Conservation (phyloP, 2,113 vertebrate species). For the Chinchilla lanigera region DNA sequence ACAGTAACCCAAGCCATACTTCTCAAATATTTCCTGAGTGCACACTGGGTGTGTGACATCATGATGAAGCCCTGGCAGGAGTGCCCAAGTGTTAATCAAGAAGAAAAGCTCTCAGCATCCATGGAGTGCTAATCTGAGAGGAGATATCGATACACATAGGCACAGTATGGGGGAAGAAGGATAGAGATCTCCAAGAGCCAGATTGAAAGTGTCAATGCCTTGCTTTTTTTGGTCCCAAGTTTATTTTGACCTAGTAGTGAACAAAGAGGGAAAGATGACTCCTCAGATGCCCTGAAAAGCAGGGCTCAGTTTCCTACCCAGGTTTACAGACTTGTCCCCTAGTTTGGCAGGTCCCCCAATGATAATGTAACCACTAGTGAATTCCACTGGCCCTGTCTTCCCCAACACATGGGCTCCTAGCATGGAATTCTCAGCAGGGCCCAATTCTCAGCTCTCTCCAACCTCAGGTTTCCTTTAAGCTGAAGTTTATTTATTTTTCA, state of each 20-base stretch:
- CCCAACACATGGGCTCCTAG: not conserved
- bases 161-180: not conserved
- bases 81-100: not conserved
- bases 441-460: not conserved
- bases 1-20: not conserved
- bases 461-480: conserved; percentile 1
- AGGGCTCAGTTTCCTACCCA: not conserved
- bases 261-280: not conserved
- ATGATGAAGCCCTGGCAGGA: not conserved
- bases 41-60: not conserved
- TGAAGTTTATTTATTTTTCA: conserved; percentile 53
- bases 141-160: not conserved
- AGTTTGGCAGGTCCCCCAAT: not conserved
- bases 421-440: not conserved
- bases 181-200: not conserved
- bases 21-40: conserved; percentile 17
- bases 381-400: too few relatives aligned
- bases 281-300: not conserved
- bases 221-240: not conserved
- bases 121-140: not conserved
- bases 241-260: not conserved
- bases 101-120: not conserved
- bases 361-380: not conserved
- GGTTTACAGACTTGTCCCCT: not conserved
- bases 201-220: not conserved